phyloP scores from a whole-genome alignment of 2,113 vertebrate genomes.

The Bubalus kerabau region DNA sequence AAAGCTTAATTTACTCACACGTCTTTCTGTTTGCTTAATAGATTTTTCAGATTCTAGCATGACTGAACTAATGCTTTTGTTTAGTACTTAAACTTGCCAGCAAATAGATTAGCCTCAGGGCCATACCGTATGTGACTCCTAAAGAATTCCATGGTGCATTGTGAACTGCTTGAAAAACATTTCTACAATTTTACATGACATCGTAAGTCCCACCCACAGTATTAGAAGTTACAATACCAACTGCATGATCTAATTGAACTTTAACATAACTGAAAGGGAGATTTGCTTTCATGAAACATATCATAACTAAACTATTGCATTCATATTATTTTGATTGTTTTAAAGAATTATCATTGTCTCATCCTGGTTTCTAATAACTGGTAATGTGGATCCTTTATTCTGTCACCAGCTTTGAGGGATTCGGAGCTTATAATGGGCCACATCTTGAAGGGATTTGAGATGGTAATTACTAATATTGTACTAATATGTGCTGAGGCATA shows the following conservation, averaged over 20 bases:
- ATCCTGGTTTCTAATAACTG: background rate
- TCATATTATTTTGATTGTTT: background rate
- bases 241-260: background rate
- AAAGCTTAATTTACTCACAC: background rate
- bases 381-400: background rate
- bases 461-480: background rate
- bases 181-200: conserved; percentile 46
- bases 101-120: conserved; percentile 12
- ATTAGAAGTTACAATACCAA: conserved; percentile 36
- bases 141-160: conserved; percentile 46
- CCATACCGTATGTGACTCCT: background rate
- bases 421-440: background rate
- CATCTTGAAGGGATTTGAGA: conserved; percentile 51
- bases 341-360: background rate
- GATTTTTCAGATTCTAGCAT: background rate
- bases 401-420: background rate
- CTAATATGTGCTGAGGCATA: background rate
- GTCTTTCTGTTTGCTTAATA: background rate
- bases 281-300: background rate
- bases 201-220: conserved; percentile 32
- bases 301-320: background rate
- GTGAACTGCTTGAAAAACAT: conserved; percentile 49
- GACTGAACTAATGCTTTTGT: conserved; percentile 16
- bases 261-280: background rate
- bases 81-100: conserved; percentile 7